Conservation (phyloP, 2,797 vertebrate species). For the Danio kyathit region DNA sequence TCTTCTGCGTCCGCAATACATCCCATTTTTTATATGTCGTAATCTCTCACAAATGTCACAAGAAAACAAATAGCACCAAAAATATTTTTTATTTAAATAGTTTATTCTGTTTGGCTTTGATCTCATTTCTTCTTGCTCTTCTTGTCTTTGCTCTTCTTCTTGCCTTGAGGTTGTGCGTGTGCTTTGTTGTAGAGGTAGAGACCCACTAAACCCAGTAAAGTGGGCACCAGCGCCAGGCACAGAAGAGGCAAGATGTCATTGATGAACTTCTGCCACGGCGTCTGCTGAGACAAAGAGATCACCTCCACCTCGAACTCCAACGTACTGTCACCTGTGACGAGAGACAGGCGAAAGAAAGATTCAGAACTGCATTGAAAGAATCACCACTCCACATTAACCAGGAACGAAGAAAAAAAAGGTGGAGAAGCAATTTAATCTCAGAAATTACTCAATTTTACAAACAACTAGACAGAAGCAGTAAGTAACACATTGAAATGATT, state of each 20-base stretch:
- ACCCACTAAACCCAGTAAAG: slow-evolving; percentile 89
- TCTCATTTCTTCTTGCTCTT: slow-evolving; percentile 96
- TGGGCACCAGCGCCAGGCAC: slow-evolving; percentile 89
- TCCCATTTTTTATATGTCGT: not conserved
- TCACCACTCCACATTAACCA: too few species aligned
- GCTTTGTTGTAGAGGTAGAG: slow-evolving; percentile 94
- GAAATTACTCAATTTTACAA: too few species aligned
- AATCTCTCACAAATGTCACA: slow-evolving; percentile 49
- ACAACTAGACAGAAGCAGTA: too few species aligned
- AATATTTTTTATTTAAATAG: slow-evolving; percentile 79
- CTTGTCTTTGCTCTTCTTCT: slow-evolving; percentile 95
- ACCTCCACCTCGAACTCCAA: slow-evolving; percentile 95
- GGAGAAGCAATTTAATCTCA: too few species aligned
- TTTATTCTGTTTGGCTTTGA: slow-evolving; percentile 55
- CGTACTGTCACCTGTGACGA: slow-evolving; percentile 82
- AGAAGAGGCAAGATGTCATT: slow-evolving; percentile 87
- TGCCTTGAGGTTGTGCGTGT: slow-evolving; percentile 81
- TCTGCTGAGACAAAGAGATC: slow-evolving; percentile 85
- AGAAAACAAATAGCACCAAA: slow-evolving; percentile 36
- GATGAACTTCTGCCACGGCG: slow-evolving; percentile 89
- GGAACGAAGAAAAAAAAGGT: too few species aligned
- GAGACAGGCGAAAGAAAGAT: not conserved
- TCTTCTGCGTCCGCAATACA: not conserved
- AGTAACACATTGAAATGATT: too few species aligned
- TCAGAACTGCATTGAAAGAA: not conserved